These are phyloP conservation scores for Origma solitaria DNA, from an alignment of 2,113 vertebrate genomes.

Conservation along the genomic window DNA sequence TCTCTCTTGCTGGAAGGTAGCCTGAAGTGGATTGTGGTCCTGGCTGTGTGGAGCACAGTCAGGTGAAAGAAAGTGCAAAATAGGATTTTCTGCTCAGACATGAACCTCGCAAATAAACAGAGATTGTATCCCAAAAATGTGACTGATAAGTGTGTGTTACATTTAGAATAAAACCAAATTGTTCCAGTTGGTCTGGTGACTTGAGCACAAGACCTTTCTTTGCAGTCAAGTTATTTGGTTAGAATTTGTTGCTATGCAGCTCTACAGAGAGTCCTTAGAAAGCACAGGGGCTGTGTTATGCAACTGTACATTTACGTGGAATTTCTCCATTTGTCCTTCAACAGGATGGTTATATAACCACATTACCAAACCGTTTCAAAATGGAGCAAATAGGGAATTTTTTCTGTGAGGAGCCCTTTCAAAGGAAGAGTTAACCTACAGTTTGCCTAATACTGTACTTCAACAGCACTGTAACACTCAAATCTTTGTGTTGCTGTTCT, in stretches of 20 bases:
- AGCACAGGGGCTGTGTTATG: background rate
- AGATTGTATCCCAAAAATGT: background rate
- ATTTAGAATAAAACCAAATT: background rate
- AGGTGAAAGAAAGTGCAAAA: background rate
- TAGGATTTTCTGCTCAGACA: background rate
- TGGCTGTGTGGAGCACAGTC: background rate
- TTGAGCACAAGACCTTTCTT: background rate
- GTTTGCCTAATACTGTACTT: background rate
- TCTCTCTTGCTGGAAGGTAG: background rate
- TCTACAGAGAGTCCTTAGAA: background rate
- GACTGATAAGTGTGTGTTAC: background rate
- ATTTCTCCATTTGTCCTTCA: conserved; percentile 28
- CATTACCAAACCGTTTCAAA: background rate
- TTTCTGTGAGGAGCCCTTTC: background rate
- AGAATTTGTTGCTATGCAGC: background rate
- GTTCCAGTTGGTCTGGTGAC: background rate
- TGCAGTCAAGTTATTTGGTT: background rate
- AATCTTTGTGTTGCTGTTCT: background rate
- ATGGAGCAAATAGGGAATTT: background rate
- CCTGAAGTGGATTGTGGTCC: background rate
- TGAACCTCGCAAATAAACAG: background rate
- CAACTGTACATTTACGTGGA: background rate
- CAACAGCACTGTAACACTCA: background rate
- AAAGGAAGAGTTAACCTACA: background rate
- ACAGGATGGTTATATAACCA: background rate